These are phyloP conservation scores for Lasioglossum lativentre DNA, from an alignment of 2,888 invertebrate genomes.

Conservation along the genomic window DNA sequence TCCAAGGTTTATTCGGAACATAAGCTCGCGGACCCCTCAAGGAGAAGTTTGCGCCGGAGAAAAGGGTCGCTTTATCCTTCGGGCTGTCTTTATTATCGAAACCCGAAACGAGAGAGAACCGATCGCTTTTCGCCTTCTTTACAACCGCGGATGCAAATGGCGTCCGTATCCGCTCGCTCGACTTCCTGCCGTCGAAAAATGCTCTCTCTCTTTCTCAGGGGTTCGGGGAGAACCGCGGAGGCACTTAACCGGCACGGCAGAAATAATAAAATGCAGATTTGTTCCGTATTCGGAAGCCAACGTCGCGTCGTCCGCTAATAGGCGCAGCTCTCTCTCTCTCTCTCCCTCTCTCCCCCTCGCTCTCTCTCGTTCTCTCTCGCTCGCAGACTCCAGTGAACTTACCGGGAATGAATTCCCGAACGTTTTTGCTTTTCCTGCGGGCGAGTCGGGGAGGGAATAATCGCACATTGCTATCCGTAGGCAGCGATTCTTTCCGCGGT, in stretches of 20 bases:
- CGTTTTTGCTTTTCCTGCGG: neutral
- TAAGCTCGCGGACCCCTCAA: slow-evolving; percentile 73
- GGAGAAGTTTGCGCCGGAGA: slow-evolving; percentile 39
- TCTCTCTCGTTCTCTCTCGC: too few species aligned
- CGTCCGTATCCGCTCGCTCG: slow-evolving; percentile 78
- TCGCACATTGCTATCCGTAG: neutral
- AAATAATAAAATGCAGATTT: slow-evolving; percentile 83
- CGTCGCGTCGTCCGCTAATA: slow-evolving; percentile 5
- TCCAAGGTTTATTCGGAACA: slow-evolving; percentile 80
- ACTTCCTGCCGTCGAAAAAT: slow-evolving; percentile 73
- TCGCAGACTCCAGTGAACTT: neutral
- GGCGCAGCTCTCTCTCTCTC: neutral
- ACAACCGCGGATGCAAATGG: slow-evolving; percentile 83
- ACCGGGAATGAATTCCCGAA: neutral
- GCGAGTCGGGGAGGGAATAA: neutral
- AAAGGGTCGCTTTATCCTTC: slow-evolving; percentile 75
- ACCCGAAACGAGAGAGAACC: slow-evolving; percentile 59
- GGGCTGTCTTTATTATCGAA: slow-evolving; percentile 79
- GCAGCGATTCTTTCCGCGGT: neutral
- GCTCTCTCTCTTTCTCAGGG: slow-evolving; percentile 18
- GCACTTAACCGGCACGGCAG: slow-evolving; percentile 78
- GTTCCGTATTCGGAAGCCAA: slow-evolving; percentile 22
- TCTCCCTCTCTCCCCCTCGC: too few species aligned
- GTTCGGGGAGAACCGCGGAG: slow-evolving; percentile 52
- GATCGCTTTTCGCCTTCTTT: slow-evolving; percentile 81